A percentile compares a stretch with the other conserved stretches of the same genome.
These are phyloP conservation scores for Grammomys surdaster DNA, from an alignment of 2,113 vertebrate species.

Conservation along the genomic window DNA sequence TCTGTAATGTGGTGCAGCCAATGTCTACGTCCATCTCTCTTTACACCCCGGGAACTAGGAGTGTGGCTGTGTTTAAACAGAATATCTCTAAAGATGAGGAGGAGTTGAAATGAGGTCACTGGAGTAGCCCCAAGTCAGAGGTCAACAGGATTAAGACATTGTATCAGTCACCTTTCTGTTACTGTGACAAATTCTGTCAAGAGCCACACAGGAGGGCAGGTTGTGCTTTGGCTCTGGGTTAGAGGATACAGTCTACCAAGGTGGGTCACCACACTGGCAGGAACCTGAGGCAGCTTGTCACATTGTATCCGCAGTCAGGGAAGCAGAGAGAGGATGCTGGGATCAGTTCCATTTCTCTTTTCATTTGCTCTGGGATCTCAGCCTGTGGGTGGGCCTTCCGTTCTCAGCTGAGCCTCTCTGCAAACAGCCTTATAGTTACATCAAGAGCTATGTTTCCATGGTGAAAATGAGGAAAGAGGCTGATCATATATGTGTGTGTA, in stretches of 20 bases:
- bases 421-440: background rate
- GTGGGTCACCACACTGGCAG: background rate
- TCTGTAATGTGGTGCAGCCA: no score
- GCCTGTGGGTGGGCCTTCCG: background rate
- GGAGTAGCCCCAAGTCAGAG: fast-evolving
- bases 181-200: background rate
- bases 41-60: background rate
- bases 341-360: background rate
- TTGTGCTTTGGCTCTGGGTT: background rate
- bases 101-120: background rate
- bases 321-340: background rate
- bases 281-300: background rate
- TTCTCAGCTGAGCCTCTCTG: background rate
- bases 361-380: background rate
- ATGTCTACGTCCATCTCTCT: background rate
- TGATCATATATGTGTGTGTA: no score
- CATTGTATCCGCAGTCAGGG: background rate
- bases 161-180: background rate
- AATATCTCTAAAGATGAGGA: background rate
- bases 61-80: background rate
- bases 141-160: no score
- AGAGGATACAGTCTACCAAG: background rate
- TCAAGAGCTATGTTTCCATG: background rate
- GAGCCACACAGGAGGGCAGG: background rate
- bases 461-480: background rate